Evolutionary conservation across 2,888 invertebrate genomes (phyloP), one percentile per base, ranked within the genome.

Genomic region (Sclerodermus sp.): DNA sequence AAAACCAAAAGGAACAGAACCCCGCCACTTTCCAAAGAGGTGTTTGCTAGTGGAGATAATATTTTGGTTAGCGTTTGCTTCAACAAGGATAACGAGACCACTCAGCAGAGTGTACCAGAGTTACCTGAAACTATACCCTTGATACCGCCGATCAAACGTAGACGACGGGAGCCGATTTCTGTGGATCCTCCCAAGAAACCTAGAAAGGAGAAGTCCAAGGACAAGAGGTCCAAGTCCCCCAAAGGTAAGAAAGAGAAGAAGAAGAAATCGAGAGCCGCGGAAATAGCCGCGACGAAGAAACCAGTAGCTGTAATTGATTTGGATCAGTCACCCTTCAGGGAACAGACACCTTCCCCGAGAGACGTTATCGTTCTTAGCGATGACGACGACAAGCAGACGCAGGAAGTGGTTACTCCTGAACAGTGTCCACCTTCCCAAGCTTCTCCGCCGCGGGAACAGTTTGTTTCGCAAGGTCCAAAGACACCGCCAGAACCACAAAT

Each of bases 11-110:
- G 79, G 49, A 77, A 76, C 30, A 79, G 79, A 40, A 84, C 84
- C 0, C 82, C 82, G n/a, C 84, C 82, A 45, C 90, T 91, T 1
- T 89, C 90, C 1, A 94, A 94, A 76, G 93, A 93, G 79, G 92
- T 95, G 2, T 94, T 93, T 75, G 92, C 94, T 0, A 93, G 93
- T 10, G 94, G 94, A 2, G 92, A 94, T 78, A 94, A 93, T 75
- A 94, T 95, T 68, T 84, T 95, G 57, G 93, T 95, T 10, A 93
- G 93, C 79, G 92, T 95, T 14, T 93, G 92, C 77, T 95, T 94
- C 79, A 89, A 90, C 74, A 90, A 91, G 64, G 77, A 78, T 2
- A 78, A 76, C 47, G 73, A 68, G 30, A 62, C 50, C 9, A 68
- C 65, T 48, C 60, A 53, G 2, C 50, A 61, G 2, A 66, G 60